Base-by-base conservation (phyloP, 2,797 vertebrate species). In the Hydrolagus colliei region DNA sequence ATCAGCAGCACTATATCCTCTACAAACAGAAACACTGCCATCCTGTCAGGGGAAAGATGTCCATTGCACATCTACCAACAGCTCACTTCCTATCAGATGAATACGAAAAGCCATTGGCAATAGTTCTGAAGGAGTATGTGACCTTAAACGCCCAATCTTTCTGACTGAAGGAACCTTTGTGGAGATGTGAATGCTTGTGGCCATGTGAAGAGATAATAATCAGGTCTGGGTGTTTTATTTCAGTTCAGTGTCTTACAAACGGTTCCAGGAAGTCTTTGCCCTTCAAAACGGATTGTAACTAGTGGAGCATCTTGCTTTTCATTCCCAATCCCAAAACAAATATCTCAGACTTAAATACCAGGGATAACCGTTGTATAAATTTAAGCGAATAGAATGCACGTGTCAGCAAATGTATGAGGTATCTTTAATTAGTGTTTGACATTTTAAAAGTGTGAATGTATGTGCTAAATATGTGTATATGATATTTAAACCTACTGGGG, bases 361-460 rank as follows among this genome's bases (percentile, higher is more conserved):
- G 32, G 79, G 16, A 71, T 84, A 71, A 84, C 20, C 67, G n/a
- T 77, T 71, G 71, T 67, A 68, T 61, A 68, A 84, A 71, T 71
- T 41, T 67, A 67, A 32, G 32, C 10, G 63, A 41, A 13, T 13
- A 68, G 18, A 68, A 71, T 84, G 79, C 16, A 41, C 14, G 71
- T n/a, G 52, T 71, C 35, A 71, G 32, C 65, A 71, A 84, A 84
- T 68, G n/a, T 41, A 68, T 84, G 65, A 84, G 32, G 0, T 11
- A 10, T 11, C 79, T 84, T 84, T 84, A 84, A 84, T 84, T 71
- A 71, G 79, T 68, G 71, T 84, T 84, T 84, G 79, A 84, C 79
- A 84, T 84, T 80, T 84, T 84, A 71, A 84, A 84, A 84, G 27
- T 84, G 79, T 84, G 79, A 84, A 84, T 41, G 63, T 84, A 11